Evolutionary conservation across 1,140 invertebrate species (phyloP).

Genomic region (Drosophila saltans): DNA sequence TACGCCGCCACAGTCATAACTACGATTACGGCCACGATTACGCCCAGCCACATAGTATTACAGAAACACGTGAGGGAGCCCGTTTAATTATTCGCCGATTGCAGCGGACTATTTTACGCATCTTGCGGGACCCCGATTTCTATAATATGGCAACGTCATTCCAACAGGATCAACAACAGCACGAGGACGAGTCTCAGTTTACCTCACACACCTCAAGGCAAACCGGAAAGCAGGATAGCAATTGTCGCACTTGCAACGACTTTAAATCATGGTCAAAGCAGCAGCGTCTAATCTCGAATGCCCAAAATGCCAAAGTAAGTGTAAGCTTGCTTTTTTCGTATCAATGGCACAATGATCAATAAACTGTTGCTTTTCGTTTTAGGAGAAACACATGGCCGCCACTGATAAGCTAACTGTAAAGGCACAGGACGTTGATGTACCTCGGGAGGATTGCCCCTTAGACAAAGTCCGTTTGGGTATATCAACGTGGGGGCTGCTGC

Average conservation of each 20-base stretch:
- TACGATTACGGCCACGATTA: conserved; percentile 31
- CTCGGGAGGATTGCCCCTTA: conserved; percentile 87
- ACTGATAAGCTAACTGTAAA: conserved; percentile 28
- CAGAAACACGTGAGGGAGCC: conserved; percentile 39
- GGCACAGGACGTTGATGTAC: conserved; percentile 8
- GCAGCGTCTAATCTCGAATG: conserved; percentile 84
- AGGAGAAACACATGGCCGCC: conserved; percentile 59
- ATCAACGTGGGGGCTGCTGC: conserved; percentile 95
- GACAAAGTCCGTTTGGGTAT: conserved; percentile 90
- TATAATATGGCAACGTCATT: conserved; percentile 48
- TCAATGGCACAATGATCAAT: background rate
- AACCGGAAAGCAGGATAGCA: conserved; percentile 65
- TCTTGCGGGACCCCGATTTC: conserved; percentile 55
- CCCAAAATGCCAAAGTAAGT: conserved; percentile 76
- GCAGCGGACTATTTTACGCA: conserved; percentile 53
- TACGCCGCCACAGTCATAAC: conserved; percentile 51
- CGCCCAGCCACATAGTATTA: conserved; percentile 36
- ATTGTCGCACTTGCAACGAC: conserved; percentile 89
- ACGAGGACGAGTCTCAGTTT: conserved; percentile 31
- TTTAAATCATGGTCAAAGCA: conserved; percentile 89
- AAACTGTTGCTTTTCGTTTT: background rate
- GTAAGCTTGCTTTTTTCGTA: background rate
- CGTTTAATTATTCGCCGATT: conserved; percentile 57
- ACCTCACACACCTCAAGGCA: conserved; percentile 20
- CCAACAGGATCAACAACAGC: conserved; percentile 32